Base-by-base conservation (phyloP, 2,797 vertebrate genomes). In the Pterois miles region DNA sequence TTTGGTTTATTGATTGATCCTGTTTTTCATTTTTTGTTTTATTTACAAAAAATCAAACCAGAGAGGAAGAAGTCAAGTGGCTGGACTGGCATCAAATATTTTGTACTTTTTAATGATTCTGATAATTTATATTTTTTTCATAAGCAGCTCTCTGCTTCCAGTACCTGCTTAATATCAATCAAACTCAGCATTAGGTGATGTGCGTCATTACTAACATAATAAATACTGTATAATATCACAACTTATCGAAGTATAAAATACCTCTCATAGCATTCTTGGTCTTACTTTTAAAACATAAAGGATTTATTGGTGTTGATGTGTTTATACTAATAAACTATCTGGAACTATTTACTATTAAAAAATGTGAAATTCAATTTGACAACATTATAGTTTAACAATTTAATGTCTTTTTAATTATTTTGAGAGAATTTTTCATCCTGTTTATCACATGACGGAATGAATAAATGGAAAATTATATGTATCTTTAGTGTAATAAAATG, bases 41-140 rank as follows among this genome's bases (percentile, higher is more conserved):
- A 58, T 43, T 72, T n/a, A 70, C 38, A 66, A 33, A 53, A 40
- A 81, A 56, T 63, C 40, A 62, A 73, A 81, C 36, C 58, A 62
- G 52, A 66, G 56, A 74, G 25, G 16, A 75, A 78, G 50, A 83
- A 79, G 60, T 73, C 38, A 31, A 70, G 67, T 40, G 43, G 62
- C 48, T 52, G 65, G 5, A 65, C 8, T 3, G 1, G 33, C 14
- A 48, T 48, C 10, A 31, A 53, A 29, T 60, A 64, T 57, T 76
- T 70, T 63, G 9, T 64, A 23, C 8, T 65, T 52, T 46, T 76
- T 8, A 63, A 20, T 2, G 4, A 74, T 56, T 54, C 27, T 33
- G 11, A 46, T 3, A 18, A 64, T 54, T 60, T 2, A 25, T 13
- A 0, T 33, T 56, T 20, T 71, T 31, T 18, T 67, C 1, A 46